A percentile compares a stretch with the other conserved stretches of the same genome.
These are phyloP conservation scores for Microvelia longipes DNA, from an alignment of 1,140 invertebrate genomes.

Conservation along the genomic window DNA sequence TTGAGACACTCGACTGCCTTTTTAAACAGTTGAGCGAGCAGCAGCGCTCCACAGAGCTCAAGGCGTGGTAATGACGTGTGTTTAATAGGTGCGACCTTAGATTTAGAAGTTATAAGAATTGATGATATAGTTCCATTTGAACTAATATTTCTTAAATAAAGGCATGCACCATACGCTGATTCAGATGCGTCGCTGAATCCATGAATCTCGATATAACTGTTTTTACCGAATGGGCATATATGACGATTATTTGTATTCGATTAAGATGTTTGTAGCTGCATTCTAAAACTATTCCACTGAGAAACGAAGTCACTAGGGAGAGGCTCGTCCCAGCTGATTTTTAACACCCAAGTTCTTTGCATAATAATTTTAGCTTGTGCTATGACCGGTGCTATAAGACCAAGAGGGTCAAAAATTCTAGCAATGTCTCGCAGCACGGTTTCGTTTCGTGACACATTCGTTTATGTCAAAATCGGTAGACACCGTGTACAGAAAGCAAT, in stretches of 20 bases:
- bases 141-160: background rate
- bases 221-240: background rate
- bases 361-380: background rate
- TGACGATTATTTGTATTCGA: background rate
- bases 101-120: background rate
- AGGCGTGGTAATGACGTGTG: background rate
- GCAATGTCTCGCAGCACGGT: background rate
- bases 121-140: background rate
- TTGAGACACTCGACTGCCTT: background rate
- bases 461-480: background rate
- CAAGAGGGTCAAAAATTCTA: background rate
- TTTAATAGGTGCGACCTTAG: background rate
- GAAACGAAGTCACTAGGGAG: background rate
- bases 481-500: background rate
- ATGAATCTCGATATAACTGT: background rate
- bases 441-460: background rate
- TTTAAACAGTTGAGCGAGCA: background rate
- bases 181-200: background rate
- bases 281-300: background rate
- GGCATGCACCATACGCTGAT: background rate
- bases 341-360: background rate
- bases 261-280: background rate
- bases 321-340: background rate
- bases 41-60: background rate
- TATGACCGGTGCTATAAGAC: background rate